Evolutionary conservation across 2,797 vertebrate genomes (phyloP), one percentile per base, ranked within the genome.

Genomic region (Oreochromis mossambicus): DNA sequence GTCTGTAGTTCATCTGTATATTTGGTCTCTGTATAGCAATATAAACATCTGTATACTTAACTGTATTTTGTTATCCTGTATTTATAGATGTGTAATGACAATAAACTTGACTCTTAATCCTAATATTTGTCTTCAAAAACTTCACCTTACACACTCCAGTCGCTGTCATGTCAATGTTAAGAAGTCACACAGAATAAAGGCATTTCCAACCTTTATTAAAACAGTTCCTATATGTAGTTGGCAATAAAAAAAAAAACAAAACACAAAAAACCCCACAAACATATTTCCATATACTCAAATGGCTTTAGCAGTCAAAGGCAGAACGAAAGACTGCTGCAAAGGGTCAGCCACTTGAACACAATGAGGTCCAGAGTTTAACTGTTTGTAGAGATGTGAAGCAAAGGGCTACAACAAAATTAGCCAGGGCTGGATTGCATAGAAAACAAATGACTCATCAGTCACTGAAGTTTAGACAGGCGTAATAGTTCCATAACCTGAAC

Each of bases 121-220:
- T 48, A 48, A 73, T 7, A 19, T 19, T 26, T 46, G n/a, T 68
- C 21, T 15, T 70, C 13, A 46, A 9, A 24, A 46, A 46, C 14
- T 17, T 70, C 8, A 41, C 5, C 21, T 17, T 46, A 70, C 41
- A 70, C 21, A 26, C 41, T 10, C 21, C 41, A 46, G 14, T 11
- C 24, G 24, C 24, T 46, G 13, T 46, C 21, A 29, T 29, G 24
- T 43, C 9, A 70, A 46, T 17, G 14, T 29, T 26, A 77, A 58
- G 29, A 26, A 54, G 2, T 36, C 15, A 83, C 21, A 80, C 48
- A 80, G 5, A 70, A 75, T 17, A 5, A 1, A 82, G 55, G 38
- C 66, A 70, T 79, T 85, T 84, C 55, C 82, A 85, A 43, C 75
- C 88, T 93, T 93, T 92, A 93, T 91, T 94, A 78, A 88, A 90